A percentile compares a stretch with the other conserved stretches of the same genome.
Conservation (phyloP, 2,888 invertebrate genomes). For the Diarsia mendica region DNA sequence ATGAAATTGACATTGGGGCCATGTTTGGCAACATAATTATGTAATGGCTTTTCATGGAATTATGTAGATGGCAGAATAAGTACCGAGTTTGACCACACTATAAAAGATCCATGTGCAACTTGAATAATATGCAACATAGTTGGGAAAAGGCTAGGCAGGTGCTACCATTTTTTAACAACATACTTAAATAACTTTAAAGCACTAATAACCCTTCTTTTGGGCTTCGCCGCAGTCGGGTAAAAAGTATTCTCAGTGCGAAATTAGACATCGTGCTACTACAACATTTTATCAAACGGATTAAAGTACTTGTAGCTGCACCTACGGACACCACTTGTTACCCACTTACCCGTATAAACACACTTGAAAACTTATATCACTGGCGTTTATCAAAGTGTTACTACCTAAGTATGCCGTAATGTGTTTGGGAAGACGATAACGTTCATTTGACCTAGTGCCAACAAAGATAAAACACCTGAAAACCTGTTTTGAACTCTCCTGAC, state of each 20-base stretch:
- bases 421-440: conserved; percentile 6
- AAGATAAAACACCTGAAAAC: conserved; percentile 5
- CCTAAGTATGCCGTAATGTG: conserved; percentile 17
- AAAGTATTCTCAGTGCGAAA: neutral
- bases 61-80: neutral
- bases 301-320: neutral
- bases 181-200: too few relatives aligned
- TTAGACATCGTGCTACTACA: neutral
- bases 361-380: conserved; percentile 18
- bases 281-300: neutral
- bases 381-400: conserved; percentile 27
- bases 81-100: neutral
- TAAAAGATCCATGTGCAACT: too few relatives aligned
- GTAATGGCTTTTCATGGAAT: neutral
- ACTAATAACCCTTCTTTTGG: too few relatives aligned
- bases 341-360: conserved; percentile 35
- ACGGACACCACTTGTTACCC: conserved; percentile 8
- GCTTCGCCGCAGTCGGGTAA: too few relatives aligned
- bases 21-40: neutral
- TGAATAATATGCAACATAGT: too few relatives aligned
- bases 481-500: neutral
- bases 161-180: too few relatives aligned
- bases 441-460: conserved; percentile 18
- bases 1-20: too few relatives aligned
- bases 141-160: too few relatives aligned